Evolutionary conservation across 2,797 vertebrate genomes (phyloP), one percentile per base, ranked within the genome.

Genomic region (Glossophaga mutica): DNA sequence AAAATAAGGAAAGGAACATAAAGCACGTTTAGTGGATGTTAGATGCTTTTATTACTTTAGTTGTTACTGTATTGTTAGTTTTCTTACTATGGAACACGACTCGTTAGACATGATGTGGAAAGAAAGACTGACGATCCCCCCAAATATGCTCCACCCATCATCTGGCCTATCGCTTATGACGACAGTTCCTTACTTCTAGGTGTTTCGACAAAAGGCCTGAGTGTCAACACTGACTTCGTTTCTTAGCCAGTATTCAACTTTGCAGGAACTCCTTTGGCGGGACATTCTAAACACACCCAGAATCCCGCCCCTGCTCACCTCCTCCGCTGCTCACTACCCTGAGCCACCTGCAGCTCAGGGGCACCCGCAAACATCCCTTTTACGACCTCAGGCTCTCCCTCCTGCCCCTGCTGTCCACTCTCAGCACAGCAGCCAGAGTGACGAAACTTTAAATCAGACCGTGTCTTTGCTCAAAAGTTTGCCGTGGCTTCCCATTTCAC

Each of bases 201-300:
- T 57, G 21, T 22, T 90, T 15, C 74, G 50, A 70, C 34, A 16
- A 73, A 71, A 85, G 44, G 1, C 7, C 11, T 90, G 3, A 29
- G 0, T 62, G 3, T 22, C 62, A 18, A 2, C 16, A n/a, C 9
- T 73, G 39, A n/a, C 19, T 73, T n/a, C 22, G 21, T 65, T 83
- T 83, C 37, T 57, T 12, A 39, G 2, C 29, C 4, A 10, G 0
- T 4, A 26, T 44, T 46, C 9, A 10, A 0, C 32, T 59, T 15
- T 42, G 32, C n/a, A 34, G 34, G 3, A n/a, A 9, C 34, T 42
- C 34, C 22, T 81, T 42, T 5, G 10, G 9, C 0, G 1, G 4
- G 3, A 1, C 11, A 15, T 18, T 46, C 3, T 29, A 37, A 83
- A 7, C 10, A 65, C 1, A 32, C 0, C n/a, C 42, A 14, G 1